Evolutionary conservation across 2,113 vertebrate genomes (phyloP), one percentile per base, ranked within the genome.

Genomic region (Accipiter cooperii): DNA sequence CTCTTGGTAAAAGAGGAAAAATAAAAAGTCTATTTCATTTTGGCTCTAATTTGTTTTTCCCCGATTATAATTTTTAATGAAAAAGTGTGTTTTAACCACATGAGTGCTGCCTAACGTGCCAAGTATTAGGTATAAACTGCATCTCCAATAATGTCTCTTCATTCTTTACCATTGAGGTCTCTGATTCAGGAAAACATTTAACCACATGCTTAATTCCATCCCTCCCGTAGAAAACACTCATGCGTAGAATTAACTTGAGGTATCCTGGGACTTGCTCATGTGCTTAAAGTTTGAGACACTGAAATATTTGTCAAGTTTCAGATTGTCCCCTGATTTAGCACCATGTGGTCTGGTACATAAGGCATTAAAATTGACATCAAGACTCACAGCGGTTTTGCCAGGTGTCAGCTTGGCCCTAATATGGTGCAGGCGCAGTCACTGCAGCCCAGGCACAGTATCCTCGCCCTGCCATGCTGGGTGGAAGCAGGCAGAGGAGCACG

Each of bases 41-140:
- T 40, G 90, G 58, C 71, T 94, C 57, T 74, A 87, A 96, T 95
- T 96, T 93, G 86, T 86, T 92, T 94, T 79, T 80, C 66, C 68
- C 71, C 49, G 6, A 97, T 96, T 95, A 96, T 78, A 91, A 84
- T 97, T 96, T 97, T 97, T 97, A 97, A 96, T 97, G 96, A 90
- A 96, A 97, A 97, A 96, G 91, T 95, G 80, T 92, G 81, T 89
- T 95, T 95, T 96, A 96, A 95, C 96, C 86, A 96, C 95, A 93
- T 7, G 80, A 94, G 80, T 44, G 75, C 93, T 93, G 93, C 77
- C 64, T 97, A 89, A 90, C 57, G 51, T 94, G 94, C 93, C 94
- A 88, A 84, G 81, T 54, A 68, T 60, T 86, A 63, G 84, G 75
- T 61, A 65, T 68, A 78, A 87, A 84, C 64, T 78, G 38, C 31